Conservation (phyloP, 2,888 invertebrate genomes). For the Eumerus sabulonum region DNA sequence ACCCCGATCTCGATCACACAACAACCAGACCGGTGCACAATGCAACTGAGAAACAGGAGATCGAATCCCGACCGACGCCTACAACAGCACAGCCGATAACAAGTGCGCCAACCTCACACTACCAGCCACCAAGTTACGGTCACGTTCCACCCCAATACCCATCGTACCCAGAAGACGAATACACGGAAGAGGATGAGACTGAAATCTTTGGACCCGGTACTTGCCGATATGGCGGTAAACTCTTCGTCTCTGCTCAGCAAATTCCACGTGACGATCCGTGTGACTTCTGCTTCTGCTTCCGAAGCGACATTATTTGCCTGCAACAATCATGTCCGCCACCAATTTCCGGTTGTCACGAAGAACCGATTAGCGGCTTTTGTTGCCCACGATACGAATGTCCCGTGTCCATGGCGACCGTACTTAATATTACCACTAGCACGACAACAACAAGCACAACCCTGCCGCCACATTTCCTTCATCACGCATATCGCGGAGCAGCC, state of each 20-base stretch:
- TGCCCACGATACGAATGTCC: constrained; percentile 97
- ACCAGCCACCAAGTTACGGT: constrained; percentile 73
- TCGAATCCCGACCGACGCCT: constrained; percentile 16
- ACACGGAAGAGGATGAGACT: constrained; percentile 85
- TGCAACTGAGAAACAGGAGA: constrained; percentile 38
- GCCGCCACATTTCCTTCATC: constrained; percentile 90
- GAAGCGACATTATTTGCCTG: constrained; percentile 96
- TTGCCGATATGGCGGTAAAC: constrained; percentile 94
- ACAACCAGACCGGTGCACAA: constrained; percentile 61
- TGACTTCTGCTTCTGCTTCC: constrained; percentile 98
- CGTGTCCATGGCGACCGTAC: constrained; percentile 90
- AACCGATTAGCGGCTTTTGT: constrained; percentile 95
- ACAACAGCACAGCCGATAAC: constrained; percentile 63
- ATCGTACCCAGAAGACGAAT: constrained; percentile 82
- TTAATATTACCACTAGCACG: constrained; percentile 92
- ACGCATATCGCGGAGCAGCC: constrained; percentile 87
- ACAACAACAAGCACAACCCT: constrained; percentile 92
- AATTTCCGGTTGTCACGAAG: constrained; percentile 93
- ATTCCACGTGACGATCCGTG: constrained; percentile 96
- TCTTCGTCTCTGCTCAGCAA: constrained; percentile 96
- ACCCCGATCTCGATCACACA: constrained; percentile 52
- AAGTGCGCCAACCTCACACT: constrained; percentile 71
- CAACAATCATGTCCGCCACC: constrained; percentile 98
- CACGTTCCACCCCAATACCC: constrained; percentile 75
- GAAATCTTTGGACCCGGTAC: constrained; percentile 91